Evolutionary conservation across 2,797 vertebrate genomes (phyloP), one percentile per base, ranked within the genome.

Genomic region (Erethizon dorsatum): DNA sequence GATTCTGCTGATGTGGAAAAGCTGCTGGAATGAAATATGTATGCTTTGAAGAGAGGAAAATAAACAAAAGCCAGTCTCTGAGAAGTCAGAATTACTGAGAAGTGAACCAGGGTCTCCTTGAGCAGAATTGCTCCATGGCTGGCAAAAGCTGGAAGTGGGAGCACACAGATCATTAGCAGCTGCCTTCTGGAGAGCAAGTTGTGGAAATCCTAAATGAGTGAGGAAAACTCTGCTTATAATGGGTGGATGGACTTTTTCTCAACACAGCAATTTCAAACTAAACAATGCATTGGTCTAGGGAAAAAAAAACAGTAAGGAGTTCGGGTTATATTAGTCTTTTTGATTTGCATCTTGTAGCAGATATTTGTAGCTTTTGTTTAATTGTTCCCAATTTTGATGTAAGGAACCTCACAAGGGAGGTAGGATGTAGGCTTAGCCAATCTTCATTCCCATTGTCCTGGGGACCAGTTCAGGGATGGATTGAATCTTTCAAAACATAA

Each of bases 1-100:
- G 96, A 85, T 97, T 98, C 94, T 97, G 98, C 95, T 96, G 91
- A 89, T 89, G 95, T 94, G 71, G 92, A 54, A 94, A 98, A 97
- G 93, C 63, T 33, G 0, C 77, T 88, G 61, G 94, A 84, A 97
- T 92, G 88, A 94, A 95, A 95, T 78, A 88, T 41, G 67, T 50
- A 63, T 52, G 82, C 73, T 94, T 90, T 20, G 24, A 73, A 50
- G 65, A 85, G 67, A 78, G 90, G 82, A 79, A 95, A 77, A 57
- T 78, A 93, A 97, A 83, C 89, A 83, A 79, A 57, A 65, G 7
- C 77, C 47, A 5, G 71, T 31, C 45, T 69, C 56, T 3, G 54
- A 56, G 91, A 96, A 91, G 89, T 90, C 59, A 14, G 88, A 59
- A 67, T 79, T 2, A 45, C 24, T 31, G 47, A 83, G 47, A 85